Conservation (phyloP, 2,797 vertebrate species). For the Picus viridis region DNA sequence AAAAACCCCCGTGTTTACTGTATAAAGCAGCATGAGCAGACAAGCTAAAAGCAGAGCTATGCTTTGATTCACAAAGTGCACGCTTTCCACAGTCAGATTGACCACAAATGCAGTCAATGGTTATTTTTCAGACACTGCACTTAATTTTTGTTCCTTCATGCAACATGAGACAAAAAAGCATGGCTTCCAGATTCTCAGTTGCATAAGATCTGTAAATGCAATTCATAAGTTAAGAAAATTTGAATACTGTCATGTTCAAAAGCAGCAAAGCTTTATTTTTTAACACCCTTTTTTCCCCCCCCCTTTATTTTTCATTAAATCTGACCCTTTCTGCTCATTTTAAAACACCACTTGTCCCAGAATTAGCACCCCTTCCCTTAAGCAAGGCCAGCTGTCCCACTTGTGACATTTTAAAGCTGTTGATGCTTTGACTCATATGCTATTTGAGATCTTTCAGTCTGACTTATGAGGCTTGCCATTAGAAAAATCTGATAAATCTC, state of each 20-base stretch:
- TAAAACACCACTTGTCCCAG: slow-evolving; percentile 4
- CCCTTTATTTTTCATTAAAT: background rate
- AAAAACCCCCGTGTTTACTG: background rate
- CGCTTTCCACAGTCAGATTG: background rate
- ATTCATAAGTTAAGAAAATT: background rate
- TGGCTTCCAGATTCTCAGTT: background rate
- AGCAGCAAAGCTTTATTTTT: background rate
- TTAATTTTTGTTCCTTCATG: background rate
- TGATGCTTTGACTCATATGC: slow-evolving; percentile 66
- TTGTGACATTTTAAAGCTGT: slow-evolving; percentile 74
- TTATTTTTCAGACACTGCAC: background rate
- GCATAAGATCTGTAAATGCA: background rate
- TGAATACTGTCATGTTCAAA: background rate
- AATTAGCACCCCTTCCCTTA: slow-evolving; percentile 23
- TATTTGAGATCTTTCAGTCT: slow-evolving; percentile 67
- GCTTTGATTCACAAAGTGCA: background rate
- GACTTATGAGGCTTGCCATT: slow-evolving; percentile 65
- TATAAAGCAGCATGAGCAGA: background rate
- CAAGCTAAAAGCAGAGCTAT: background rate
- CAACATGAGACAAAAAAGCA: background rate
- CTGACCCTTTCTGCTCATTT: slow-evolving; percentile 30
- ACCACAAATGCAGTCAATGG: background rate
- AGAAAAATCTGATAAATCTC: slow-evolving; percentile 75
- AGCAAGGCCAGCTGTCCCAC: slow-evolving; percentile 66
- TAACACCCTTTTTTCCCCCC: background rate